These are phyloP conservation scores for Trissolcus basalis DNA, from an alignment of 1,140 invertebrate species.

Conservation along the genomic window DNA sequence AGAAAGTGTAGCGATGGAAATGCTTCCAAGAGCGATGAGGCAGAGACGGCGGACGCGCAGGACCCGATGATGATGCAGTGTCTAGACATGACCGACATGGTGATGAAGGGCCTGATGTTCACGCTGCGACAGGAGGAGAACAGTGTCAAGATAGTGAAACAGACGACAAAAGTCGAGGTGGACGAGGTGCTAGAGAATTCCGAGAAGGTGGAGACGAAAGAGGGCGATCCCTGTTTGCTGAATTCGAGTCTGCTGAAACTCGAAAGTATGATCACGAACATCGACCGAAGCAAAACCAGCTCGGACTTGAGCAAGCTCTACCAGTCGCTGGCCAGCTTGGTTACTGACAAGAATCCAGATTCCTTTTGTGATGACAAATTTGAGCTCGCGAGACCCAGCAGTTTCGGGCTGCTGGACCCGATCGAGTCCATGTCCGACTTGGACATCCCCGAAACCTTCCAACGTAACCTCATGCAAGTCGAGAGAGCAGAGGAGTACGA, in stretches of 20 bases:
- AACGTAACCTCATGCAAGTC: constrained; percentile 36
- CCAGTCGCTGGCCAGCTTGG: constrained; percentile 10
- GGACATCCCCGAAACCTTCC: constrained; percentile 62
- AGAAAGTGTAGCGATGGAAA: constrained; percentile 17
- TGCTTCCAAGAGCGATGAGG: constrained; percentile 3
- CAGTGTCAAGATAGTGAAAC: constrained; percentile 70
- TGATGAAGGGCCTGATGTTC: constrained; percentile 75
- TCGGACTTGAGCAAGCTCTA: constrained; percentile 15
- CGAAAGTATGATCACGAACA: constrained; percentile 71
- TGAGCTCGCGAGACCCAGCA: no score
- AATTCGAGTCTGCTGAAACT: constrained; percentile 71
- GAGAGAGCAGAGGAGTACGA: constrained; percentile 49
- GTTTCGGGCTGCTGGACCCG: background rate
- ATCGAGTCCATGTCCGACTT: constrained; percentile 45
- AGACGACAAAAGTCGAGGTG: constrained; percentile 70
- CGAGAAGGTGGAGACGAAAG: constrained; percentile 70
- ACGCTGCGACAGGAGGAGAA: constrained; percentile 71
- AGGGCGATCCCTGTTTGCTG: constrained; percentile 68
- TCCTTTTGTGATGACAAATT: no score
- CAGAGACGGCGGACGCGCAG: constrained; percentile 6
- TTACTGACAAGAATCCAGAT: constrained; percentile 2
- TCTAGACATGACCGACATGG: constrained; percentile 71
- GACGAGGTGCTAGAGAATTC: constrained; percentile 74
- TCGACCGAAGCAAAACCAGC: constrained; percentile 52
- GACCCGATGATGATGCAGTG: constrained; percentile 60